Evolutionary conservation across 2,888 invertebrate species (phyloP).

Genomic region (Cephalotes varians): DNA sequence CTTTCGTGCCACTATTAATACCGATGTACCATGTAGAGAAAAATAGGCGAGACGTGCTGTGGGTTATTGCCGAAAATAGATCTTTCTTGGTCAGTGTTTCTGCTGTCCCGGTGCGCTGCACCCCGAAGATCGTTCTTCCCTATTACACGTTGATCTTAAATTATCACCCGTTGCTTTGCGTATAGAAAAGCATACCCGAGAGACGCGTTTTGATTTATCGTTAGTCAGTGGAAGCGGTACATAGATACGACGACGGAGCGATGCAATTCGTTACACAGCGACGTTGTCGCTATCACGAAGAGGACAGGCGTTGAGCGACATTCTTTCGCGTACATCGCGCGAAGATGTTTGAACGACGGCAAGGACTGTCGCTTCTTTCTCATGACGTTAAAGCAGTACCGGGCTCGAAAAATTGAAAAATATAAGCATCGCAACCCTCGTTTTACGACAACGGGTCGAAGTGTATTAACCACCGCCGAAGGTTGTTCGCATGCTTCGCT

Average conservation of each 20-base stretch:
- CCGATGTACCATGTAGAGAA: conserved; percentile 5
- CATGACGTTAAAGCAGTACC: conserved; percentile 25
- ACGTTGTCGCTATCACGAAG: conserved; percentile 51
- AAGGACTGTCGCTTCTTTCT: neutral
- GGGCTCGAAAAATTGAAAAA: conserved; percentile 52
- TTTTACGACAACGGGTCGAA: conserved; percentile 35
- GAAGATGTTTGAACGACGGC: conserved; percentile 22
- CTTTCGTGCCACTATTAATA: neutral
- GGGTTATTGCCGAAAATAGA: conserved; percentile 43
- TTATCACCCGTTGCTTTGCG: conserved; percentile 54
- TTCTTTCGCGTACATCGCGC: conserved; percentile 40
- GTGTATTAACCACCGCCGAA: conserved; percentile 12
- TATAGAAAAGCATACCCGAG: conserved; percentile 21
- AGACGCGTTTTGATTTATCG: conserved; percentile 67
- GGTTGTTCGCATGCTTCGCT: conserved; percentile 24
- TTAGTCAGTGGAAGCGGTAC: conserved; percentile 29
- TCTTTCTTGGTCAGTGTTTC: conserved; percentile 15
- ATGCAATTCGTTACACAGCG: conserved; percentile 67
- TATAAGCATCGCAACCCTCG: conserved; percentile 48
- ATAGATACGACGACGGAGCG: conserved; percentile 54
- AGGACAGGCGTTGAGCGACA: conserved; percentile 48
- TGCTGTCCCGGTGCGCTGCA: neutral
- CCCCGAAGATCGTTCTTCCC: conserved; percentile 39
- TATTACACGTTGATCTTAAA: conserved; percentile 53
- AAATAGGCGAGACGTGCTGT: conserved; percentile 26